Conservation (phyloP, 2,888 invertebrate genomes). For the Rotaria sp. region DNA sequence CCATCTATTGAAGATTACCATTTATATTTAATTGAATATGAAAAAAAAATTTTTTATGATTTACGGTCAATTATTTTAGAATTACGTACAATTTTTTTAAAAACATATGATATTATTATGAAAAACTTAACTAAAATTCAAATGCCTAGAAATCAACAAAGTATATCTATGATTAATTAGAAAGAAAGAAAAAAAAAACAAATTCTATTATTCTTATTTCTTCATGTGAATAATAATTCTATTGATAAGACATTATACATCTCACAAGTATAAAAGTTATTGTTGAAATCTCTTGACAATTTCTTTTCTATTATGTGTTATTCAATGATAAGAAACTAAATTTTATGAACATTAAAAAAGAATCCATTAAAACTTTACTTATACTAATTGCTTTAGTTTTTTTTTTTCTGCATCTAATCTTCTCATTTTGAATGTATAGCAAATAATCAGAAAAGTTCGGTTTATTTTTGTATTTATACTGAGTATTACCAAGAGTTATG, state of each 20-base stretch:
- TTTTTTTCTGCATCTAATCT: too few species aligned
- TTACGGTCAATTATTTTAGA: background rate
- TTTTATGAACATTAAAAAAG: background rate
- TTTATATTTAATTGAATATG: slow-evolving; percentile 13
- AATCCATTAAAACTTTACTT: too few species aligned
- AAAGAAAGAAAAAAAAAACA: background rate
- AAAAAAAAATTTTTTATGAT: background rate
- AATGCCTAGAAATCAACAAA: background rate
- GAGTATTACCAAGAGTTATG: too few species aligned
- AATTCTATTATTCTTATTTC: background rate
- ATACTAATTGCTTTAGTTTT: too few species aligned
- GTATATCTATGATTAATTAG: background rate
- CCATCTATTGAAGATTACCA: background rate
- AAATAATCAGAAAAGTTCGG: too few species aligned
- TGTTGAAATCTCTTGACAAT: background rate
- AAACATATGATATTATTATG: background rate
- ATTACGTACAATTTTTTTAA: background rate
- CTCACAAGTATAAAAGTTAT: too few species aligned
- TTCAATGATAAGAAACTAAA: background rate
- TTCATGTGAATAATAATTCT: too few species aligned
- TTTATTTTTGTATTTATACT: too few species aligned
- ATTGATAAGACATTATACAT: too few species aligned
- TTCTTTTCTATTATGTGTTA: background rate
- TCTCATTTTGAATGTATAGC: too few species aligned
- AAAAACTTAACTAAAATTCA: background rate